Conservation (phyloP, 2,888 invertebrate species). For the Proisotoma minuta region DNA sequence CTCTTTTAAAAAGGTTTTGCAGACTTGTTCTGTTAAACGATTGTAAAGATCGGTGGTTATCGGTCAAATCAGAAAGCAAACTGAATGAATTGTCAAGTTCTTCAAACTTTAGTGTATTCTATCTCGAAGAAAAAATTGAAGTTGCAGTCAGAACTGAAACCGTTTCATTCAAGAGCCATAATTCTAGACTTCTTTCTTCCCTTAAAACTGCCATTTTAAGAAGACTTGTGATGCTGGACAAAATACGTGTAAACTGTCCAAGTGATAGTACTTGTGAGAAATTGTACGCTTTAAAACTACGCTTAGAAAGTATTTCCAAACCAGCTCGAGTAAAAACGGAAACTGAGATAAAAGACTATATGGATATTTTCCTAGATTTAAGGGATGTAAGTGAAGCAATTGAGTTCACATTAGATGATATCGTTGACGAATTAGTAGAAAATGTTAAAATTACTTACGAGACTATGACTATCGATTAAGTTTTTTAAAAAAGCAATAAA, state of each 20-base stretch:
- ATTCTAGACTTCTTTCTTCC: conserved; percentile 25
- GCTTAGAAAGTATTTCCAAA: conserved; percentile 9
- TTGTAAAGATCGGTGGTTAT: conserved; percentile 13
- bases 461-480: conserved; percentile 3
- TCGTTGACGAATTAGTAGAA: conserved; percentile 11
- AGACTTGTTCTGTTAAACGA: conserved; percentile 24
- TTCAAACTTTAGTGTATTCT: no score
- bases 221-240: conserved; percentile 18
- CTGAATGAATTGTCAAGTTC: conserved; percentile 9
- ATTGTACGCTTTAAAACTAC: conserved; percentile 21
- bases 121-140: conserved; percentile 26
- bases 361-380: conserved; percentile 31
- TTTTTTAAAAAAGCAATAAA: no score
- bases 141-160: conserved; percentile 6
- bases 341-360: conserved; percentile 15
- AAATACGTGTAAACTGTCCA: conserved; percentile 17
- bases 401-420: conserved; percentile 16
- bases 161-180: conserved; percentile 23
- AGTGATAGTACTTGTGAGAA: conserved; percentile 22
- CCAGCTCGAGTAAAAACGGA: not conserved
- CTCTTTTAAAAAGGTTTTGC: conserved; percentile 18
- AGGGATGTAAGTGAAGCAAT: conserved; percentile 35
- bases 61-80: conserved; percentile 17
- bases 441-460: not conserved
- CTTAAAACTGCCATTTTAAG: conserved; percentile 30